phyloP scores from a whole-genome alignment of 2,888 invertebrate species.

The Noctua janthina region DNA sequence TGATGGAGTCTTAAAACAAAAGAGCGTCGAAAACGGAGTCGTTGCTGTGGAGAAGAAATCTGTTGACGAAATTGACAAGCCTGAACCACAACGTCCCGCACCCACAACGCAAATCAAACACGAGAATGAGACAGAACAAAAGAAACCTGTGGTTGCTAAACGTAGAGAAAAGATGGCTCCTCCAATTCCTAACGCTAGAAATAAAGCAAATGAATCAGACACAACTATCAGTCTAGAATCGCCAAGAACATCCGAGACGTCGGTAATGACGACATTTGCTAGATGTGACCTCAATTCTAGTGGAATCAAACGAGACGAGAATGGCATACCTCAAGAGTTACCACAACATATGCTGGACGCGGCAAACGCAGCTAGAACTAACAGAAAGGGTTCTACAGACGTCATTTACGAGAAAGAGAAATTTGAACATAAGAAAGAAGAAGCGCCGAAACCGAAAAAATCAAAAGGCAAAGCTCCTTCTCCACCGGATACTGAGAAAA shows the following conservation, averaged over 20 bases:
- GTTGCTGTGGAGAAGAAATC: slow-evolving; percentile 81
- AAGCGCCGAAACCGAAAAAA: slow-evolving; percentile 88
- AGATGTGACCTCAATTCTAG: slow-evolving; percentile 90
- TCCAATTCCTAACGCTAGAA: slow-evolving; percentile 87
- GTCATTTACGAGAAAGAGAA: slow-evolving; percentile 80
- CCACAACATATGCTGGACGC: slow-evolving; percentile 93
- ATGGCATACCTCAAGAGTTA: slow-evolving; percentile 92
- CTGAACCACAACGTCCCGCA: slow-evolving; percentile 80
- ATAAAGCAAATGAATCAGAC: slow-evolving; percentile 84
- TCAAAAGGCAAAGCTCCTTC: slow-evolving; percentile 94
- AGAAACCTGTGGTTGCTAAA: slow-evolving; percentile 89
- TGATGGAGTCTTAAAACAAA: slow-evolving; percentile 87
- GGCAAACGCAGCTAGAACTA: slow-evolving; percentile 92
- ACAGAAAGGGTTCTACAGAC: slow-evolving; percentile 90
- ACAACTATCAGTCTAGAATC: slow-evolving; percentile 76
- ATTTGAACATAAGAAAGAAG: slow-evolving; percentile 80
- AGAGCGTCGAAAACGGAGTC: slow-evolving; percentile 84
- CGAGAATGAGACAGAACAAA: slow-evolving; percentile 87
- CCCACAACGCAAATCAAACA: slow-evolving; percentile 86
- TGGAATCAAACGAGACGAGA: slow-evolving; percentile 90
- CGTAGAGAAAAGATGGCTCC: slow-evolving; percentile 88
- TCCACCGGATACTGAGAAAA: slow-evolving; percentile 91
- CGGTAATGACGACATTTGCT: slow-evolving; percentile 77
- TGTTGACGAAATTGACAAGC: slow-evolving; percentile 85
- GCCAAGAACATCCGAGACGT: slow-evolving; percentile 80